Percentiles rank a stretch among this genome's conserved stretches.
These are phyloP conservation scores for Argyrosomus japonicus DNA, from an alignment of 2,113 vertebrate genomes.

Conservation along the genomic window DNA sequence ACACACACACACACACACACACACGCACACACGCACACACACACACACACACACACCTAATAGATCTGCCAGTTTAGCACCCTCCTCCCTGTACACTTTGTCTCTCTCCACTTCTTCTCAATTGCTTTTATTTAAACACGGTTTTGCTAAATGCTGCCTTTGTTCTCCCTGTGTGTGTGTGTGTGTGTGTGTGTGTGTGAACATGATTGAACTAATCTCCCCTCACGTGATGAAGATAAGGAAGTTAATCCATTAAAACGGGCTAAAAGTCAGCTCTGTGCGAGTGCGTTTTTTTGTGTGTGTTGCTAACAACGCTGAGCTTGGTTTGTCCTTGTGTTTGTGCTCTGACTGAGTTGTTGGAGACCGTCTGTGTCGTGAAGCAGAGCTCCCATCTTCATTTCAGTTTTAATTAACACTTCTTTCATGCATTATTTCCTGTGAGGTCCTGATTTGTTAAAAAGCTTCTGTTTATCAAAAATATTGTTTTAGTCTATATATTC, in stretches of 20 bases:
- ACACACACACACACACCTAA: neutral
- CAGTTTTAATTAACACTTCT: neutral
- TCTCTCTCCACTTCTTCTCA: constrained; percentile 7
- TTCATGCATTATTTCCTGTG: neutral
- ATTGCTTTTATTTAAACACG: constrained; percentile 4
- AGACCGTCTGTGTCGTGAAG: neutral
- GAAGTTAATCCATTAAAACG: constrained; percentile 59
- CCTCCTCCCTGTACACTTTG: neutral
- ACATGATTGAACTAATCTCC: constrained; percentile 62
- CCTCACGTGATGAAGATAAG: constrained; percentile 55
- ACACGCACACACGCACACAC: neutral
- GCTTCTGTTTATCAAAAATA: constrained; percentile 10
- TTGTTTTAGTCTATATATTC: neutral
- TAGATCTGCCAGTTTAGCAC: neutral
- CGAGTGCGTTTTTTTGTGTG: neutral
- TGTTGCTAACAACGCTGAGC: neutral
- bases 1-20: neutral
- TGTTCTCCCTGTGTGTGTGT: neutral
- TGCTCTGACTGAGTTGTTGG: neutral
- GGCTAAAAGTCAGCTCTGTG: constrained; percentile 30
- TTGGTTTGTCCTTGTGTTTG: neutral
- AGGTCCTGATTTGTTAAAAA: neutral
- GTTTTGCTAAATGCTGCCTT: constrained; percentile 31
- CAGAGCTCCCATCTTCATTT: neutral
- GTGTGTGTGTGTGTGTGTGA: neutral